A percentile compares a stretch with the other conserved stretches of the same genome.
Conservation (phyloP, 2,113 vertebrate species). For the Sterrhoptilus dennistouni region DNA sequence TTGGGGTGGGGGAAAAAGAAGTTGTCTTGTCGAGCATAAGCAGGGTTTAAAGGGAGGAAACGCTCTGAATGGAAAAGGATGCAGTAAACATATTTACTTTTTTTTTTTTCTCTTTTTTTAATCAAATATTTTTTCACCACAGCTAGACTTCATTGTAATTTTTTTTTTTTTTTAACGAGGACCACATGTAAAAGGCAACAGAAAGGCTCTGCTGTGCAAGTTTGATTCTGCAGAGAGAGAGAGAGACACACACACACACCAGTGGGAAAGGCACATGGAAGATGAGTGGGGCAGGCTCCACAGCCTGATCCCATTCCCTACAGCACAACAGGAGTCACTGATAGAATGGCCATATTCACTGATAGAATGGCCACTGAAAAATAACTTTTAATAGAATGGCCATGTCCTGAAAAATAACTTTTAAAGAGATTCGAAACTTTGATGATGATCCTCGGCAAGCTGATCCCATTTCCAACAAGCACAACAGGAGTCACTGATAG, state of each 20-base stretch:
- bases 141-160: slow-evolving; percentile 19
- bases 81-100: slow-evolving; percentile 35
- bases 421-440: neutral
- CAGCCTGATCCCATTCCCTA: neutral
- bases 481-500: too few species aligned
- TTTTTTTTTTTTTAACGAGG: slow-evolving; percentile 63
- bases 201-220: slow-evolving; percentile 18
- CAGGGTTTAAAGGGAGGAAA: slow-evolving; percentile 62
- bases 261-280: slow-evolving; percentile 44
- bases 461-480: too few species aligned
- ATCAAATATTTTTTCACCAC: neutral
- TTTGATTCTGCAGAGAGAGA: slow-evolving; percentile 32
- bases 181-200: slow-evolving; percentile 61
- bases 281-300: slow-evolving; percentile 16
- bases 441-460: neutral
- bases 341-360: neutral
- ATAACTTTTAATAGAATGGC: neutral
- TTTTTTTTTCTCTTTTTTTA: neutral
- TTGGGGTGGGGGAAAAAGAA: slow-evolving; percentile 59
- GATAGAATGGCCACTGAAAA: neutral
- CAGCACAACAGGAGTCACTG: neutral
- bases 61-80: neutral
- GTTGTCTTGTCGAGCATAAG: slow-evolving; percentile 70
- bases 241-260: neutral
- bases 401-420: neutral